phyloP scores from a whole-genome alignment of 1,140 invertebrate species.

The Drosophila novamexicana region DNA sequence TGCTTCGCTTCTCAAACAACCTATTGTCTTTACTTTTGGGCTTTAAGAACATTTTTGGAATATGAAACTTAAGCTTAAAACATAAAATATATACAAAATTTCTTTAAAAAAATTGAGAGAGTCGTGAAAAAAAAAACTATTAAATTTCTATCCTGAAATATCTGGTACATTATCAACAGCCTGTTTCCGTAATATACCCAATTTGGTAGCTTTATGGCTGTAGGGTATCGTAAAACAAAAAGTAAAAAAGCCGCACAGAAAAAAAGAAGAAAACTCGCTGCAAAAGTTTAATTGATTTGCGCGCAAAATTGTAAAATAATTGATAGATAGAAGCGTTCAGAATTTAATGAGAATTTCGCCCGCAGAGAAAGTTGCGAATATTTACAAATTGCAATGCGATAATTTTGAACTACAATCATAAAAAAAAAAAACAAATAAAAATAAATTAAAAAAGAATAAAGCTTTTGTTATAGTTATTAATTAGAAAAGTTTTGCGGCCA shows the following conservation, averaged over 20 bases:
- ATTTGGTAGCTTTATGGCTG: too few relatives aligned
- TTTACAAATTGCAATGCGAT: slow-evolving; percentile 39
- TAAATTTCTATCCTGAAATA: too few relatives aligned
- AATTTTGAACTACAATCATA: not conserved
- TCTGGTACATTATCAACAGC: too few relatives aligned
- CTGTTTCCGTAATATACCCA: not conserved
- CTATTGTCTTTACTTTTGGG: too few relatives aligned
- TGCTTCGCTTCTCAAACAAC: too few relatives aligned
- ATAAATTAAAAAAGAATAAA: not conserved
- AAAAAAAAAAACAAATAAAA: not conserved
- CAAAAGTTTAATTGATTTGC: slow-evolving; percentile 79
- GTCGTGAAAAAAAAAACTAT: too few relatives aligned
- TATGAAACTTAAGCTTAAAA: too few relatives aligned
- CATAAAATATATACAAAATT: too few relatives aligned
- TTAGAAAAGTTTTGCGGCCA: slow-evolving; percentile 65
- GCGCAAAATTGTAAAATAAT: slow-evolving; percentile 73
- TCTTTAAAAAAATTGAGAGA: too few relatives aligned
- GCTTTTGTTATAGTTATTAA: slow-evolving; percentile 52
- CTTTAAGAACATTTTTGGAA: too few relatives aligned
- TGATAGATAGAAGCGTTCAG: slow-evolving; percentile 60
- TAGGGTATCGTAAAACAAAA: slow-evolving; percentile 12
- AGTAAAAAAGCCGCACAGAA: not conserved
- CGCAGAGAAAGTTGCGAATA: slow-evolving; percentile 49
- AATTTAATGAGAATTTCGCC: slow-evolving; percentile 62
- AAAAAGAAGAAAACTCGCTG: not conserved